Base-by-base conservation (phyloP, 2,797 vertebrate species). In the Thripadectes ignobilis region DNA sequence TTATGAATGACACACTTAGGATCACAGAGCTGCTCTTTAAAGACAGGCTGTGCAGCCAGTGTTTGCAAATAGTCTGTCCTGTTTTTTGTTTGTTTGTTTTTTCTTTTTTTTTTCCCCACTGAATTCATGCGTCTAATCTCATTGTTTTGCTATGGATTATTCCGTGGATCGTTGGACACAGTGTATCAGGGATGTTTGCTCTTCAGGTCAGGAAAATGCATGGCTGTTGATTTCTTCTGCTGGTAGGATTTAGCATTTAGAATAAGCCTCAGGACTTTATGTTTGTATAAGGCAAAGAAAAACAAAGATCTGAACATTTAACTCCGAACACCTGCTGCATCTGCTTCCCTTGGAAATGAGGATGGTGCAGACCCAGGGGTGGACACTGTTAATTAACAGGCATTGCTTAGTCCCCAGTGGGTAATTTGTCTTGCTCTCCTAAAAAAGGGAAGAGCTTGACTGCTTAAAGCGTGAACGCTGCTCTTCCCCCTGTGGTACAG, bases 101-200 rank as follows among this genome's bases (percentile, higher is more conserved):
- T 12, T n/a, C 12, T 27, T 29, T 5, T 45, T 46, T 46, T 24
- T 57, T 48, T 43, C 16, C 17, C 7, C 4, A 7, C 34, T n/a
- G 36, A 48, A 34, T 72, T 9, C 57, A 19, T 24, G 30, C 2
- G 1, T 84, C 65, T 85, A 49, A 93, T 92, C 91, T 83, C 54
- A 24, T 59, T 85, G 94, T 94, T 96, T 89, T 90, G 93, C 87
- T 22, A 1, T 14, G 88, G 95, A 91, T 97, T 96, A 83, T 59
- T 83, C 93, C 55, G 8, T 45, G 87, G 75, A 66, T 95, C 76
- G 3, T 12, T 48, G 87, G 94, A n/a, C 63, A 57, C 71, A 6
- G 49, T 38, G 73, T 51, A 48, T 43, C 72, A 27, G 80, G 79
- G 61, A 43, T 83, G 69, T 89, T 95, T 96, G 84, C 78, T 89